Evolutionary conservation across 2,888 invertebrate species (phyloP), one percentile per base, ranked within the genome.

Genomic region (Peribatodes rhomboidaria): DNA sequence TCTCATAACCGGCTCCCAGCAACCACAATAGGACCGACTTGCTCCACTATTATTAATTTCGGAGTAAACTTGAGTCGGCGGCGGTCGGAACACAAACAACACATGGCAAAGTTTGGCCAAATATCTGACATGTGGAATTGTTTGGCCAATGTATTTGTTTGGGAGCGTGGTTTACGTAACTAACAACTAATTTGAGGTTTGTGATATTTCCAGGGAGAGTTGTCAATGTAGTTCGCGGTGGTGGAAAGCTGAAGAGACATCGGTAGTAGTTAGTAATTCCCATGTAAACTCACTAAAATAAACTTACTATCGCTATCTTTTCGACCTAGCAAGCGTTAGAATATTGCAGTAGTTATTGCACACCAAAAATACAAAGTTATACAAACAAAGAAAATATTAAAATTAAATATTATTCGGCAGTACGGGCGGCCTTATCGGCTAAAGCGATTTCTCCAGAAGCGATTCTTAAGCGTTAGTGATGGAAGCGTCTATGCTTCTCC

Each of bases 131-230:
- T 46, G 47, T 42, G 46, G 27, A 47, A 53, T 58, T 64, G 54
- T 64, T 64, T 64, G 41, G 39, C 54, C 58, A 47, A 63, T 46
- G 52, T 58, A 57, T 57, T 63, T 57, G 63, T 61, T 55, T 31
- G 49, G 55, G 47, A 55, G 31, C 41, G 9, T 46, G 47, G 27
- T 54, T 53, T 39, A 14, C 14, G 41, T 20, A 53, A 42, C 44
- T 39, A 39, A 31, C 54, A 16, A 22, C 13, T 55, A 33, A 55
- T 44, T 14, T 44, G 44, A 55, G 55, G 55, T 35, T 14, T 20
- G 22, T 14, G n/a, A 11, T 16, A 2, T 54, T 54, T 54, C 41
- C 42, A 13, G 14, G 20, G 52, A 37, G 35, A 18, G 18, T 39
- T 20, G 20, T 20, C 13, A 37, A 16, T 47, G 7, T 47, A 1